Percentiles rank a stretch among this genome's conserved stretches.
Conservation (phyloP, 2,797 vertebrate species). For the Novumbra hubbsi region DNA sequence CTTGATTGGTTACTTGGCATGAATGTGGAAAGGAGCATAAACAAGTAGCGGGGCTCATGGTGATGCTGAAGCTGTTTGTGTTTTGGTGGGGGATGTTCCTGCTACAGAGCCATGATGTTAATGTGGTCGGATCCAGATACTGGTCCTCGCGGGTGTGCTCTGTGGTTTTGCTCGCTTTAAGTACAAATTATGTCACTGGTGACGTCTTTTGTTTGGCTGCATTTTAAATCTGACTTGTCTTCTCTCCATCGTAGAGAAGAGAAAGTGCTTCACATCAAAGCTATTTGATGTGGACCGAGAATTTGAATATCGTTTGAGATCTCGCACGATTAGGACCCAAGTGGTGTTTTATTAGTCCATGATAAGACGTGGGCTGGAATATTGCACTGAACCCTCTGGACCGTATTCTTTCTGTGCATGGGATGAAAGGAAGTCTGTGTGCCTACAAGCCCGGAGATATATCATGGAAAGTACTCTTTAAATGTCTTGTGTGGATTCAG, state of each 20-base stretch:
- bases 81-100: not conserved
- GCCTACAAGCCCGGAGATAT: not conserved
- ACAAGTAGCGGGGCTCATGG: not conserved
- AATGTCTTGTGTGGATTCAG: too few relatives aligned
- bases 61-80: not conserved
- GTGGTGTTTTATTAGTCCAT: slow-evolving; percentile 21
- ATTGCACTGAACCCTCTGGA: slow-evolving; percentile 26
- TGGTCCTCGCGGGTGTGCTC: not conserved
- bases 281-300: not conserved
- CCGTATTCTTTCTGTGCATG: slow-evolving; percentile 8
- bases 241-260: not conserved
- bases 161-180: not conserved
- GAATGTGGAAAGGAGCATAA: slow-evolving; percentile 20
- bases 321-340: slow-evolving; percentile 9
- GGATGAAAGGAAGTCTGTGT: slow-evolving; percentile 27
- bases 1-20: slow-evolving; percentile 26
- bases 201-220: not conserved
- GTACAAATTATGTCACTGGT: not conserved
- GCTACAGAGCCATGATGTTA: not conserved
- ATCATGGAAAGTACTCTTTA: too few relatives aligned
- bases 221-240: not conserved
- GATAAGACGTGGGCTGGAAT: slow-evolving; percentile 19
- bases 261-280: not conserved
- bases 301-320: not conserved
- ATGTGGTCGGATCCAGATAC: not conserved